Conservation (phyloP, 2,797 vertebrate species). For the Morelia viridis region DNA sequence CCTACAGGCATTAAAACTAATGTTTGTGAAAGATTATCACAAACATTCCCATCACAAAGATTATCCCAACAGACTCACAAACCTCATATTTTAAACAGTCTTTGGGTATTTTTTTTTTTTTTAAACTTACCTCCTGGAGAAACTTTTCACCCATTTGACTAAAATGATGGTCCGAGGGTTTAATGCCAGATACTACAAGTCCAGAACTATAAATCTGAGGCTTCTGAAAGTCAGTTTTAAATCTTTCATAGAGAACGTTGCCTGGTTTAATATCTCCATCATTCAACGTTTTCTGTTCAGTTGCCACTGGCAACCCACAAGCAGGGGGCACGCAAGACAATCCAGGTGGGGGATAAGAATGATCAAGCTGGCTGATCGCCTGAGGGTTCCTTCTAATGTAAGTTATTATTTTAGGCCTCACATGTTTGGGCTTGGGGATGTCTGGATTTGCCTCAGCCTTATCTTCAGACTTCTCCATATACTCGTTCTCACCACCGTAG, state of each 20-base stretch:
- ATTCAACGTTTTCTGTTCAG: conserved; percentile 60
- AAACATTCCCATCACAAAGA: too few relatives aligned
- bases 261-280: conserved; percentile 74
- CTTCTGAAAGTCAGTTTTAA: conserved; percentile 87
- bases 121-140: conserved; percentile 81
- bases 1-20: not conserved
- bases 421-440: conserved; percentile 86
- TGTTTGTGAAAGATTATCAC: not conserved
- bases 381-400: conserved; percentile 88
- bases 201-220: conserved; percentile 78
- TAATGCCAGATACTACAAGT: conserved; percentile 77
- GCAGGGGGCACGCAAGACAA: conserved; percentile 72
- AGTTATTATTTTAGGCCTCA: conserved; percentile 96
- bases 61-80: not conserved
- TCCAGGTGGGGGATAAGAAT: conserved; percentile 67
- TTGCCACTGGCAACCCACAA: conserved; percentile 68
- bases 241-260: conserved; percentile 82
- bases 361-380: conserved; percentile 74
- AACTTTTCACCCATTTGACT: conserved; percentile 81
- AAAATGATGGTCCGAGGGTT: conserved; percentile 73
- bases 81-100: not conserved
- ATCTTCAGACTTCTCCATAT: conserved; percentile 76
- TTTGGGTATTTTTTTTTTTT: not conserved
- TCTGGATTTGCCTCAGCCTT: conserved; percentile 70
- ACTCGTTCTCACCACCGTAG: conserved; percentile 51